These are phyloP conservation scores for Morone saxatilis DNA, from an alignment of 2,113 vertebrate species.

Conservation along the genomic window DNA sequence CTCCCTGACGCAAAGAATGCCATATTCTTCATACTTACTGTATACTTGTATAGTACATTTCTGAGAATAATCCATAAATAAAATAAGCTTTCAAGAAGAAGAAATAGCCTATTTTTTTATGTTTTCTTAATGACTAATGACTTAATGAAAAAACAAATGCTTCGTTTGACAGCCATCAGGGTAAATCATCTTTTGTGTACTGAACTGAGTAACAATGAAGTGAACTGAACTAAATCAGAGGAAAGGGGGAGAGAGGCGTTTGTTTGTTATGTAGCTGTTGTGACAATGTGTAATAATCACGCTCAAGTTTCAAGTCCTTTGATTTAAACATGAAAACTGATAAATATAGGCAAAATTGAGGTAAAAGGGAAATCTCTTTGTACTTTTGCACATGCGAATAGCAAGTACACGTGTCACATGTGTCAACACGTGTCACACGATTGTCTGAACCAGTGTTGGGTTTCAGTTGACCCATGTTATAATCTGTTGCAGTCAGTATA, in stretches of 20 bases:
- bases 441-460: conserved; percentile 9
- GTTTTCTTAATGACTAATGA: too few relatives aligned
- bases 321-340: too few relatives aligned
- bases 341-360: too few relatives aligned
- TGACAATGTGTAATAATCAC: neutral
- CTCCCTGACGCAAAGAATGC: conserved; percentile 24
- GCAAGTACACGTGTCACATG: neutral
- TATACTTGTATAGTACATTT: neutral
- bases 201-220: too few relatives aligned
- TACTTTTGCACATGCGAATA: neutral
- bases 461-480: conserved; percentile 46
- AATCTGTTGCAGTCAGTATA: conserved; percentile 19
- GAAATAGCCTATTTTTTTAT: too few relatives aligned
- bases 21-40: neutral
- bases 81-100: neutral
- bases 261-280: neutral
- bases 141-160: too few relatives aligned
- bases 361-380: too few relatives aligned
- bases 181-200: too few relatives aligned
- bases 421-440: conserved; percentile 19
- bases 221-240: too few relatives aligned
- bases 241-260: too few relatives aligned
- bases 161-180: too few relatives aligned
- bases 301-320: neutral
- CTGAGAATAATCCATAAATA: neutral